Evolutionary conservation across 2,888 invertebrate species (phyloP).

Genomic region (Isoperla grammatica): DNA sequence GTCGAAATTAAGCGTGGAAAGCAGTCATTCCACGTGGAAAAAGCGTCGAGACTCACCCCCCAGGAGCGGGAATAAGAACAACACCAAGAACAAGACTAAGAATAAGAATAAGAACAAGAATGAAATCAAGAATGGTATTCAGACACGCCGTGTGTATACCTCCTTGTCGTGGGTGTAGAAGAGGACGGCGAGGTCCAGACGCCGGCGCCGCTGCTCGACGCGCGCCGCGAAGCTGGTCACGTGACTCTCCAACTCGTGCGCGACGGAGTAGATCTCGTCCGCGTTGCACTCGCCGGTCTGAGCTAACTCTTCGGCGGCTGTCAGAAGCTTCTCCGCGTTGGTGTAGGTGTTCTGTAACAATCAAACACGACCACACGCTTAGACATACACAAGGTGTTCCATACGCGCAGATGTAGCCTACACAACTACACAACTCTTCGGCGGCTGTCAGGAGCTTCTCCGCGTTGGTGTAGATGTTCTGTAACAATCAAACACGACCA

Average conservation of each 20-base stretch:
- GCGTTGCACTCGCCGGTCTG: slow-evolving; percentile 95
- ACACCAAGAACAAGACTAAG: too few relatives aligned
- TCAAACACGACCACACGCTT: slow-evolving; percentile 16
- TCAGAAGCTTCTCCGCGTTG: slow-evolving; percentile 93
- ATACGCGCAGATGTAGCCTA: too few relatives aligned
- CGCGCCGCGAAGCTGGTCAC: slow-evolving; percentile 91
- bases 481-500: slow-evolving; percentile 38
- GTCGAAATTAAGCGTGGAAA: too few relatives aligned
- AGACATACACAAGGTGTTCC: neutral
- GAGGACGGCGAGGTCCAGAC: slow-evolving; percentile 88
- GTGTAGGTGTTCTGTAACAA: slow-evolving; percentile 87
- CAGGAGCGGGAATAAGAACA: too few relatives aligned
- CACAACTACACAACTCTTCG: too few relatives aligned
- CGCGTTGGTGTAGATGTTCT: slow-evolving; percentile 98
- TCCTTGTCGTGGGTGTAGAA: slow-evolving; percentile 97
- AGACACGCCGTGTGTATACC: too few relatives aligned
- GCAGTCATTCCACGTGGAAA: too few relatives aligned
- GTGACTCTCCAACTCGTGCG: slow-evolving; percentile 87
- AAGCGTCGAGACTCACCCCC: too few relatives aligned
- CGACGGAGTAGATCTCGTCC: slow-evolving; percentile 92
- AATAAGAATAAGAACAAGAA: too few relatives aligned
- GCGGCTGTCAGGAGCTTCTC: slow-evolving; percentile 94
- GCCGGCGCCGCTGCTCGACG: slow-evolving; percentile 81
- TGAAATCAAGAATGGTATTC: too few relatives aligned
- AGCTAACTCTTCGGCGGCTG: slow-evolving; percentile 93